Conservation (phyloP, 2,113 vertebrate species). For the Phyllopteryx taeniolatus region DNA sequence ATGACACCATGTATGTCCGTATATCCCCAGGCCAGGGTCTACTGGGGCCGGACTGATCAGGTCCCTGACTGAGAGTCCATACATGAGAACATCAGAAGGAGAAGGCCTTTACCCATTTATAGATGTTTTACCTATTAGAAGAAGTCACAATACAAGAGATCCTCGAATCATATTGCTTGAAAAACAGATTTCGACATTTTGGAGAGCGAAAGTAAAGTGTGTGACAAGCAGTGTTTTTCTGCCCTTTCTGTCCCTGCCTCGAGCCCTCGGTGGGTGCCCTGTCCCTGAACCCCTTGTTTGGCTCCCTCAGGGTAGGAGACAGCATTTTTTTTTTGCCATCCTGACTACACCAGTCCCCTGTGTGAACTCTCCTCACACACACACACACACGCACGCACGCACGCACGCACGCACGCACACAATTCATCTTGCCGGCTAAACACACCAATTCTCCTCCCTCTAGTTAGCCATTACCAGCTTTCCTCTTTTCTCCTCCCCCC, state of each 20-base stretch:
- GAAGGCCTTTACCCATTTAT: slow-evolving; percentile 9
- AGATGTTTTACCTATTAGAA: slow-evolving; percentile 30
- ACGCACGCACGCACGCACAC: slow-evolving; percentile 10
- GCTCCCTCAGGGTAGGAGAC: slow-evolving; percentile 37
- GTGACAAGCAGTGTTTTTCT: slow-evolving; percentile 50
- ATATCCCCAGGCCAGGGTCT: slow-evolving; percentile 50
- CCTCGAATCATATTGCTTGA: slow-evolving; percentile 16
- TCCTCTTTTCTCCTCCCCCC: slow-evolving; percentile 25
- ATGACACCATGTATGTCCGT: slow-evolving; percentile 51
- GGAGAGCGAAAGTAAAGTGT: not conserved
- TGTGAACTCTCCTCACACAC: slow-evolving; percentile 55
- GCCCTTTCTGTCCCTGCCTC: slow-evolving; percentile 51
- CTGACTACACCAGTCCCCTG: slow-evolving; percentile 43
- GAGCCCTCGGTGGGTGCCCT: slow-evolving; percentile 49
- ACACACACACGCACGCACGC: slow-evolving; percentile 22
- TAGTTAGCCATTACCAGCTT: slow-evolving; percentile 68
- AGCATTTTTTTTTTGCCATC: slow-evolving; percentile 53
- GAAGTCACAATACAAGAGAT: slow-evolving; percentile 3
- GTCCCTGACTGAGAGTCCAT: slow-evolving; percentile 42
- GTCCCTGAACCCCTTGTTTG: slow-evolving; percentile 52
- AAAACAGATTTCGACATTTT: slow-evolving; percentile 21
- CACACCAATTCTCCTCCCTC: slow-evolving; percentile 44
- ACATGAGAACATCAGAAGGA: slow-evolving; percentile 34
- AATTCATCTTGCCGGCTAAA: slow-evolving; percentile 39
- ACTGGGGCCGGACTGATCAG: slow-evolving; percentile 37